Conservation (phyloP, 2,113 vertebrate genomes). For the Hyperopisus bebe region DNA sequence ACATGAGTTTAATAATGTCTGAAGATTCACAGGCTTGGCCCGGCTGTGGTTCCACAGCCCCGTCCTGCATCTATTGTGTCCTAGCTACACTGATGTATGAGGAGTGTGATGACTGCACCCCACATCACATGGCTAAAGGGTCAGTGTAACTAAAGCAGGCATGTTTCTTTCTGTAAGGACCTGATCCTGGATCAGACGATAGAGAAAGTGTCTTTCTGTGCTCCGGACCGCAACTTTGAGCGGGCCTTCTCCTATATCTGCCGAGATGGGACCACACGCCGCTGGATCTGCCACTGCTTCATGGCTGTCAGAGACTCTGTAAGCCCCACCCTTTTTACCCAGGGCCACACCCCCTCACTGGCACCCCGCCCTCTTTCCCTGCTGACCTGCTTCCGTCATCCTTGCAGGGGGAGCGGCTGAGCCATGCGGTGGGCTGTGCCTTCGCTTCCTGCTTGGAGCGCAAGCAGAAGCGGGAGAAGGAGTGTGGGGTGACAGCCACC, state of each 20-base stretch:
- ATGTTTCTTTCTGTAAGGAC: constrained; percentile 60
- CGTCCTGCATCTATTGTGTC: background rate
- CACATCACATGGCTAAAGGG: background rate
- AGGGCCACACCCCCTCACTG: background rate
- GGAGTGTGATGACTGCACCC: background rate
- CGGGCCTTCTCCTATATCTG: constrained; percentile 97
- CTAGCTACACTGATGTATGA: background rate
- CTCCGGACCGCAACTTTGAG: constrained; percentile 96
- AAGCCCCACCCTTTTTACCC: constrained; percentile 41
- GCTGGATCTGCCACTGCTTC: constrained; percentile 98
- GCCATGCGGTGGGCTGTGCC: constrained; percentile 94
- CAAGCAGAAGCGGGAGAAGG: constrained; percentile 97
- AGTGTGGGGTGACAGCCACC: constrained; percentile 96
- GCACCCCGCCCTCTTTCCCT: no score
- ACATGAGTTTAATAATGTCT: background rate
- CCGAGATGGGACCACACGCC: constrained; percentile 92
- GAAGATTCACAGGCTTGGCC: background rate
- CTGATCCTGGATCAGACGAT: constrained; percentile 98
- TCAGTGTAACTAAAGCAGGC: background rate
- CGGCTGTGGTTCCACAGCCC: background rate
- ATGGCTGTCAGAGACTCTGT: constrained; percentile 98
- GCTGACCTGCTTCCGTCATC: background rate
- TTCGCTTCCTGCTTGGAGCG: constrained; percentile 95
- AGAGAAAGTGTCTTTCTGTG: constrained; percentile 99
- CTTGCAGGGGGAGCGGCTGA: constrained; percentile 86